Evolutionary conservation across 1,140 invertebrate genomes (phyloP), one percentile per base, ranked within the genome.

Genomic region (Cyphomyrmex costatus): DNA sequence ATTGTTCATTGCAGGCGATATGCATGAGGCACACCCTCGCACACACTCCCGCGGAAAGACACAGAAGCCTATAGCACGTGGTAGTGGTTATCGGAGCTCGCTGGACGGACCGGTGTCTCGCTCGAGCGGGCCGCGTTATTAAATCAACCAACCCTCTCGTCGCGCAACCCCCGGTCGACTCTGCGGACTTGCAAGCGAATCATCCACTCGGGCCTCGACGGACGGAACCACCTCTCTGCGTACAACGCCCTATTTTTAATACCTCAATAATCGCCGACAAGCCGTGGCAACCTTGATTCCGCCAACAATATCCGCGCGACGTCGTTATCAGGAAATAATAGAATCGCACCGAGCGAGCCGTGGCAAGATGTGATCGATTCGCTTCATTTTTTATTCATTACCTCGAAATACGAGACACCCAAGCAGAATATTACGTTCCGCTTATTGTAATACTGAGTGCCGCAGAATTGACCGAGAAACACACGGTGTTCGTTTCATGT

Each of bases 121-220:
- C 79, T 60, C 53, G 79, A 83, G 68, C 68, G 56, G 36, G n/a
- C 36, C 53, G 51, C 79, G 79, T 83, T 83, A 83, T 83, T 83
- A 74, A 83, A 83, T 83, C 79, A 80, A 42, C n/a, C 78, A 60
- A 83, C 79, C 79, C 79, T 60, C 79, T 74, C 68, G 68, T 83
- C 79, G 53, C 63, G 51, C 68, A 83, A 74, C 79, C 68, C 36
- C 68, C 24, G 36, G 36, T 24, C 51, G 16, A 30, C 5, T 33
- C 66, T 16, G 51, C 33, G 36, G n/a, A 27, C 12, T 21, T 74
- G 68, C 36, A 36, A 74, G 68, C 79, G 79, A 73, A 33, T 61
- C 79, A 49, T 73, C 68, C 68, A 58, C 66, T 83, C 68, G n/a
- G 65, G n/a, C 60, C 60, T 21, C 76, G 60, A 36, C 60, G 42